A percentile compares a stretch with the other conserved stretches of the same genome.
Conservation (phyloP, 2,797 vertebrate species). For the Allobates femoralis region DNA sequence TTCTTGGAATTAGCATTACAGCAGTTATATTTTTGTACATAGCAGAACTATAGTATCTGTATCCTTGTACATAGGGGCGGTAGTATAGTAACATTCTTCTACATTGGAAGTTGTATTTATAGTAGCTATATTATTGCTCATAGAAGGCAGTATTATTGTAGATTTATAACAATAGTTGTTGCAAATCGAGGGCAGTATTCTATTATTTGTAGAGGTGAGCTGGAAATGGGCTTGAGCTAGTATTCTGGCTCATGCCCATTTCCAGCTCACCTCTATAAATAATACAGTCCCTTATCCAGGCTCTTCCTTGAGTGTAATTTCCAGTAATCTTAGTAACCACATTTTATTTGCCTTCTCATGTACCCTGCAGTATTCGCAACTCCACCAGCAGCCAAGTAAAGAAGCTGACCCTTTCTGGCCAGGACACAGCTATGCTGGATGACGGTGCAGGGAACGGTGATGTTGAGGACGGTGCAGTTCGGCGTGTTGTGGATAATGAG, state of each 20-base stretch:
- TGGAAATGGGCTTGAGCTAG: background rate
- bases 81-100: background rate
- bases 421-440: slow-evolving; percentile 80
- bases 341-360: slow-evolving; percentile 18
- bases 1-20: too few relatives aligned
- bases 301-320: background rate
- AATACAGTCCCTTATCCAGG: too few relatives aligned
- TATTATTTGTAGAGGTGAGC: background rate
- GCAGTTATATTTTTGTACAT: too few relatives aligned
- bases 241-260: too few relatives aligned
- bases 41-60: too few relatives aligned
- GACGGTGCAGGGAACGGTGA: slow-evolving; percentile 69
- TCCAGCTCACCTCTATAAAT: too few relatives aligned
- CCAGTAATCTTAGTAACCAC: background rate
- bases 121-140: background rate
- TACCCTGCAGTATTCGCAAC: slow-evolving; percentile 83
- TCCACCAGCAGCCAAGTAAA: slow-evolving; percentile 93
- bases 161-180: too few relatives aligned
- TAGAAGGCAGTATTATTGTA: slow-evolving; percentile 3
- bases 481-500: slow-evolving; percentile 85
- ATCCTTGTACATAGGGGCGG: too few relatives aligned
- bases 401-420: slow-evolving; percentile 88
- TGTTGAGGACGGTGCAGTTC: slow-evolving; percentile 69
- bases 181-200: too few relatives aligned
- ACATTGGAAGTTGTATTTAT: background rate